These are phyloP conservation scores for Condylostylus longicornis DNA, from an alignment of 1,140 invertebrate species.

Conservation along the genomic window DNA sequence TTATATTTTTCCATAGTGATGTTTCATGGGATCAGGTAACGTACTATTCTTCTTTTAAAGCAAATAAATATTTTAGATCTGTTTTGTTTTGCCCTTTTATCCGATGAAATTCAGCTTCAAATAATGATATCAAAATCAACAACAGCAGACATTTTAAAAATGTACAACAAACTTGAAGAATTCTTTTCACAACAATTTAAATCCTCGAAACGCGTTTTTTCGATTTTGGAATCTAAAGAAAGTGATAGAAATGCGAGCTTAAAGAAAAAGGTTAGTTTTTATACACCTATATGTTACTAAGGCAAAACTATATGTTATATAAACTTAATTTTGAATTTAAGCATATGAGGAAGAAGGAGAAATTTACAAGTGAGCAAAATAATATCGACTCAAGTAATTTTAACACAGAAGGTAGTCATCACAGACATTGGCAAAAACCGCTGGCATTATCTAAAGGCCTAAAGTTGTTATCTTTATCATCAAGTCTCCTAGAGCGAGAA, in stretches of 20 bases:
- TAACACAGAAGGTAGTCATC: conserved; percentile 55
- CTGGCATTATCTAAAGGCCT: conserved; percentile 47
- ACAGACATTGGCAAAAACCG: conserved; percentile 77
- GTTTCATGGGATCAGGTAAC: conserved; percentile 73
- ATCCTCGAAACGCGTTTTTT: conserved; percentile 80
- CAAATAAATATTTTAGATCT: neutral
- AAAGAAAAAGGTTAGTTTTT: too few species aligned
- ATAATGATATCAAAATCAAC: conserved; percentile 93
- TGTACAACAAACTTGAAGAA: conserved; percentile 91
- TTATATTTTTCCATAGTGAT: conserved; percentile 86
- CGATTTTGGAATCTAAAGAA: conserved; percentile 47
- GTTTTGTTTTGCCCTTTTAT: neutral
- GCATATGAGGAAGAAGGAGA: neutral
- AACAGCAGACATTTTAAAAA: conserved; percentile 88
- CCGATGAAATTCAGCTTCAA: conserved; percentile 37
- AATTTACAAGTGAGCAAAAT: neutral
- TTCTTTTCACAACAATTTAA: conserved; percentile 94
- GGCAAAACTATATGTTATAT: too few species aligned
- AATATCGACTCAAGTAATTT: conserved; percentile 4
- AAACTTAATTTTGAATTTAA: conserved; percentile 10
- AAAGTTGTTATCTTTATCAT: conserved; percentile 55
- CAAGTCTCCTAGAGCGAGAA: conserved; percentile 51
- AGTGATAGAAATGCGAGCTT: conserved; percentile 35
- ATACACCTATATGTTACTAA: too few species aligned
- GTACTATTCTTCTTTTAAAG: neutral